Evolutionary conservation across 53 echinoderm and acorn worm genomes (phyloP), one percentile per base, ranked within the genome.

Genomic region (Antedon mediterranea): DNA sequence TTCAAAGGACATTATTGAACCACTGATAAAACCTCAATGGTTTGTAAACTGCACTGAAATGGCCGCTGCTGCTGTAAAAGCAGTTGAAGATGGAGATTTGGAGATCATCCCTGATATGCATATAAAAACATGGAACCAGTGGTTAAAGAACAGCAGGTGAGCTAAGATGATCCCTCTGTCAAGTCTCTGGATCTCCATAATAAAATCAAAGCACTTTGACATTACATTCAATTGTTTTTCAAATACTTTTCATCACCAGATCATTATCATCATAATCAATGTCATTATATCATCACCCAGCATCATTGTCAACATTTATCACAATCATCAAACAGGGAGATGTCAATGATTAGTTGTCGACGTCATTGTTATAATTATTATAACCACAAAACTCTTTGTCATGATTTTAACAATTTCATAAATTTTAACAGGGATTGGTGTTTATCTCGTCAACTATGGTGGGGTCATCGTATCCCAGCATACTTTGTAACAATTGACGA

Each of bases 381-480:
- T n/a, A n/a, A n/a, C 30, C 32, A 29, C 14, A 2, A 7, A 30
- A n/a, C n/a, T 29, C 30, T 81, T 81, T 5, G 28, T n/a, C 14
- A 34, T 81, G 27, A 79, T 37, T n/a, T 15, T 4, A 5, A 6
- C 9, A 4, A 5, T 84, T 84, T 79, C 30, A 31, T 43, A 11
- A 0, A 81, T 75, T 31, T 79, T 84, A 77, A 14, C 85, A 98
- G 98, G 43, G 89, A 91, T 27, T 98, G 98, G 98, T 98, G 98
- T 82, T 92, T 98, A 43, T 98, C 98, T 31, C 79, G 98, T 31
- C 98, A 98, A 81, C 83, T 98, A 75, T 98, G 98, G 98, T 98
- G 98, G 98, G 98, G 98, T 8, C 98, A 98, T 80, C 92, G 98
- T 79, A 98, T 98, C 71, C 98, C 98, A 74, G 92, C 89, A 78